These are phyloP conservation scores for Drosophila paramelanica DNA, from an alignment of 2,888 invertebrate genomes.

Conservation along the genomic window DNA sequence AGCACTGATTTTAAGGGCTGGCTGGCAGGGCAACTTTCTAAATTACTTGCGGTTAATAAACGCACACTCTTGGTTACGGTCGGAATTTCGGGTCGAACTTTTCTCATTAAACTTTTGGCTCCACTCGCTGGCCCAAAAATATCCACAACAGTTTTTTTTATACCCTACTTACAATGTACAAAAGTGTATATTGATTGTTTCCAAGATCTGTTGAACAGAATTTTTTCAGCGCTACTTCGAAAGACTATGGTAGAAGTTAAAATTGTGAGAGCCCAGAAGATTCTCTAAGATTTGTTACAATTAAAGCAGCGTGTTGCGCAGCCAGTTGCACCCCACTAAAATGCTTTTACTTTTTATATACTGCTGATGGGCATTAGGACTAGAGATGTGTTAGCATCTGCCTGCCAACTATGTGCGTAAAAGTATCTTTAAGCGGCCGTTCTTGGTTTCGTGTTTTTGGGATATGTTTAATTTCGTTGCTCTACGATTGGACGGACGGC, in stretches of 20 bases:
- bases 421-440: constrained; percentile 36
- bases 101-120: constrained; percentile 76
- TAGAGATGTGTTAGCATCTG: constrained; percentile 11
- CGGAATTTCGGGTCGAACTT: constrained; percentile 54
- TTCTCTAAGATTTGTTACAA: too few relatives aligned
- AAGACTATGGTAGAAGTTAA: too few relatives aligned
- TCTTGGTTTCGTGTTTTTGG: constrained; percentile 13
- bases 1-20: neutral
- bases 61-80: constrained; percentile 57
- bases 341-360: constrained; percentile 52
- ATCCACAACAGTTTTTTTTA: constrained; percentile 27
- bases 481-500: constrained; percentile 5
- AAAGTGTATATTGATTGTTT: neutral
- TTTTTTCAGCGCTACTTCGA: too few relatives aligned
- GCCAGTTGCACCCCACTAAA: neutral
- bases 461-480: constrained; percentile 52
- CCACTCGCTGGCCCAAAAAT: constrained; percentile 32
- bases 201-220: too few relatives aligned
- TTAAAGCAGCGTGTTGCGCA: neutral
- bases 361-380: constrained; percentile 63
- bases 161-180: neutral
- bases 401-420: constrained; percentile 40
- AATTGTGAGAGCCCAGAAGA: too few relatives aligned
- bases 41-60: constrained; percentile 70
- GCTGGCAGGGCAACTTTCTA: constrained; percentile 11